Percentiles rank a stretch among this genome's conserved stretches.
Evolutionary conservation across 2,113 vertebrate genomes (phyloP).

Genomic region (Rhinoptilus africanus): DNA sequence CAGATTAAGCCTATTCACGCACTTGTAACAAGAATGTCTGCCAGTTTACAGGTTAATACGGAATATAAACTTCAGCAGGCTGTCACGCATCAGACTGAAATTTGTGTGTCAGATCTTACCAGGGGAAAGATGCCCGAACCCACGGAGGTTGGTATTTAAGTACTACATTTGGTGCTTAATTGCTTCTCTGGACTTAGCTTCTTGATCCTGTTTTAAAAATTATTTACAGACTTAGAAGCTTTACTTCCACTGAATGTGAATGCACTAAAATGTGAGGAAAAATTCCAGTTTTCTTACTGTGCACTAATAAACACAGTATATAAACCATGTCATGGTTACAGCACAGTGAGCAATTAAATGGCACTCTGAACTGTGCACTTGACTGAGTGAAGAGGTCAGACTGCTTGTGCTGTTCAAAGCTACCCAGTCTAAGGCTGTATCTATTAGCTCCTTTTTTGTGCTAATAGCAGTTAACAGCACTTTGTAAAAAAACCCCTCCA

Average conservation of each 20-base stretch:
- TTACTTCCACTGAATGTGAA: not conserved
- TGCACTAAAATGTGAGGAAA: not conserved
- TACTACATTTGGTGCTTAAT: not conserved
- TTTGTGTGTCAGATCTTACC: not conserved
- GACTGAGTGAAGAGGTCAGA: not conserved
- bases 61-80: not conserved
- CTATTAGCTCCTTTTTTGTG: not conserved
- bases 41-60: not conserved
- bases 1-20: not conserved
- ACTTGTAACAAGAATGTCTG: not conserved
- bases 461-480: not conserved
- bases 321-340: not conserved
- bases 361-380: not conserved
- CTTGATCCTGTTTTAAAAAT: not conserved
- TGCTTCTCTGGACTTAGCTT: not conserved
- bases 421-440: not conserved
- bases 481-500: not conserved
- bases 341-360: not conserved
- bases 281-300: not conserved
- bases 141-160: not conserved
- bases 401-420: not conserved
- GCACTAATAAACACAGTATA: not conserved
- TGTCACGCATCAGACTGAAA: not conserved
- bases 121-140: not conserved
- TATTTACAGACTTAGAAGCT: not conserved